Evolutionary conservation across 2,797 vertebrate genomes (phyloP), one percentile per base, ranked within the genome.

Genomic region (Ctenopoma kingsleyae): DNA sequence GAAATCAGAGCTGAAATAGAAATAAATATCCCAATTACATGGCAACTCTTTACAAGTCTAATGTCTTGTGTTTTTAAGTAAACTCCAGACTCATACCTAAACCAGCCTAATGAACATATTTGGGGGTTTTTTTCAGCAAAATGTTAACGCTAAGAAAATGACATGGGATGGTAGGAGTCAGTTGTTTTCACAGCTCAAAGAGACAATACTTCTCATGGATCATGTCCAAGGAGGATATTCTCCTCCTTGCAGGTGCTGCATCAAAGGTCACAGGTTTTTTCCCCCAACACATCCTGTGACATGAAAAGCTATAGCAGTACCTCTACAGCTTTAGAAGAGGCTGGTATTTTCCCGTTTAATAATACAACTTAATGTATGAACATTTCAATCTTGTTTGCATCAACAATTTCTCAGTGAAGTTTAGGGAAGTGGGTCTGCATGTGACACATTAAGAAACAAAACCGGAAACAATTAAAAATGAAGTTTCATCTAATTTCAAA

Each of bases 271-370:
- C 22, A 82, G 72, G 55, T 76, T 47, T 44, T n/a, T 65, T 60
- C 44, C 47, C 48, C 47, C 66, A 72, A 83, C 66, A 85, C 81
- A 73, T 84, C 74, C 83, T 69, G 69, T 67, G 49, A 73, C 22
- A 60, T 59, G 52, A 58, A 75, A 74, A 83, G 38, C 54, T 54
- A 50, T 4, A 57, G 51, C 38, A 60, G 41, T 27, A 61, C 56
- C 17, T 62, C 47, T 44, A 55, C 22, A 60, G 57, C 62, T 62
- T 65, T 46, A 69, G 44, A 54, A 2, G 4, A 56, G 51, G 56
- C 47, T 65, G 55, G 36, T 43, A 44, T 68, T 71, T 74, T 70
- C 53, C 16, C 6, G 19, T 57, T 73, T 78, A 66, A 85, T 80
- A 61, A 80, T 71, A 76, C 50, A 57, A 53, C 41, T 49, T 50